A percentile compares a stretch with the other conserved stretches of the same genome.
Conservation (phyloP, 2,888 invertebrate species). For the Harpalus rubripes region DNA sequence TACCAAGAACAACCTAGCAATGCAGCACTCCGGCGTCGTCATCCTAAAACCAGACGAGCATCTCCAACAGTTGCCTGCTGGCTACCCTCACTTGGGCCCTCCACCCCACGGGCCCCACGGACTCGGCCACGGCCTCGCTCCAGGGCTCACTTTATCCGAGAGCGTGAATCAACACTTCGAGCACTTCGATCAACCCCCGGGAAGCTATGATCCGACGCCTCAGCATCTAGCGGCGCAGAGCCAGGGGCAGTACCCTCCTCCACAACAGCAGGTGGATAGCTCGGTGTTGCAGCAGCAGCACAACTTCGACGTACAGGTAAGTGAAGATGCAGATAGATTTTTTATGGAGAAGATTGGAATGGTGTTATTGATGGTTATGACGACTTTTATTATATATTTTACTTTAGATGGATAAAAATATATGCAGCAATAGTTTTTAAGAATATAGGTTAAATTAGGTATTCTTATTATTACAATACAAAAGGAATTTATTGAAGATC, state of each 20-base stretch:
- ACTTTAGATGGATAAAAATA: neutral
- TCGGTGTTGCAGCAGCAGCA: constrained; percentile 80
- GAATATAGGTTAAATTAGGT: no score
- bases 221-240: constrained; percentile 74
- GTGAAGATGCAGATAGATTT: constrained; percentile 70
- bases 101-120: constrained; percentile 78
- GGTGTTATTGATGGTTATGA: neutral
- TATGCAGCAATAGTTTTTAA: no score
- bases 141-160: constrained; percentile 77
- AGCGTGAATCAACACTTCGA: constrained; percentile 77
- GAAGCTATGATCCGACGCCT: constrained; percentile 71
- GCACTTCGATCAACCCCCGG: constrained; percentile 73
- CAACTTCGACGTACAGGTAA: constrained; percentile 90
- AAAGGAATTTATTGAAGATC: no score
- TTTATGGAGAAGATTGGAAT: neutral
- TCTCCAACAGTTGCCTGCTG: constrained; percentile 78
- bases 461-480: no score
- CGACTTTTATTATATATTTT: neutral
- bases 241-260: constrained; percentile 76
- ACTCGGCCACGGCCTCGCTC: constrained; percentile 69
- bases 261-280: constrained; percentile 76
- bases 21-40: constrained; percentile 77
- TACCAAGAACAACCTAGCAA: constrained; percentile 78
- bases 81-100: constrained; percentile 73
- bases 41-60: constrained; percentile 80